These are phyloP conservation scores for Drosophila funebris DNA, from an alignment of 1,140 invertebrate species.

Conservation along the genomic window DNA sequence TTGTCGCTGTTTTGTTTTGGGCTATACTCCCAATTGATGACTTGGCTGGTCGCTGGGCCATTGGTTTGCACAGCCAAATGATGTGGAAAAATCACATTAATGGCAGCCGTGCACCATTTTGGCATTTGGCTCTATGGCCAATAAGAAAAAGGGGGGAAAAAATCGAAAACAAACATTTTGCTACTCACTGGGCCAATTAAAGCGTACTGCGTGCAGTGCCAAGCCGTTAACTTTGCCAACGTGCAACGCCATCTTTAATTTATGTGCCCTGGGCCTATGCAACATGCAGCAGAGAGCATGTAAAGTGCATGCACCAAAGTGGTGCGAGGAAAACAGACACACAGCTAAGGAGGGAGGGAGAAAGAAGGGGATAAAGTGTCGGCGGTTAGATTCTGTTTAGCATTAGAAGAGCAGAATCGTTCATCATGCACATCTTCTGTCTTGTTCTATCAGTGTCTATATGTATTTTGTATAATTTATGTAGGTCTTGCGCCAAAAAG, in stretches of 20 bases:
- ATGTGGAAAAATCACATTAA: conserved; percentile 79
- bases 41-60: conserved; percentile 30
- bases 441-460: not conserved
- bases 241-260: conserved; percentile 46
- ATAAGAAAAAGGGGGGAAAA: not conserved
- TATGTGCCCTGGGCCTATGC: conserved; percentile 41
- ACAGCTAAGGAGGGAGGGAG: not conserved
- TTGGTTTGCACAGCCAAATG: conserved; percentile 66
- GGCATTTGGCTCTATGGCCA: conserved; percentile 36
- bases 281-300: conserved; percentile 18
- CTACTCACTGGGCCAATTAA: conserved; percentile 57
- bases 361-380: not conserved
- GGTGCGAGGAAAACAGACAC: conserved; percentile 21
- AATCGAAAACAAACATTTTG: conserved; percentile 27
- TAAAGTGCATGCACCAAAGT: conserved; percentile 31
- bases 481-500: conserved; percentile 45
- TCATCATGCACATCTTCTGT: not conserved
- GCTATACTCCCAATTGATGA: conserved; percentile 8
- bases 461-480: conserved; percentile 39
- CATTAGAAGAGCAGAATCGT: conserved; percentile 15
- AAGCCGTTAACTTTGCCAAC: conserved; percentile 57
- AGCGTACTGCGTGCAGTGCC: conserved; percentile 39
- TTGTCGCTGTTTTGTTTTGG: not conserved
- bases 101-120: conserved; percentile 68
- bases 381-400: conserved; percentile 13